Evolutionary conservation across 2,797 vertebrate genomes (phyloP).

Genomic region (Vultur gryphus): DNA sequence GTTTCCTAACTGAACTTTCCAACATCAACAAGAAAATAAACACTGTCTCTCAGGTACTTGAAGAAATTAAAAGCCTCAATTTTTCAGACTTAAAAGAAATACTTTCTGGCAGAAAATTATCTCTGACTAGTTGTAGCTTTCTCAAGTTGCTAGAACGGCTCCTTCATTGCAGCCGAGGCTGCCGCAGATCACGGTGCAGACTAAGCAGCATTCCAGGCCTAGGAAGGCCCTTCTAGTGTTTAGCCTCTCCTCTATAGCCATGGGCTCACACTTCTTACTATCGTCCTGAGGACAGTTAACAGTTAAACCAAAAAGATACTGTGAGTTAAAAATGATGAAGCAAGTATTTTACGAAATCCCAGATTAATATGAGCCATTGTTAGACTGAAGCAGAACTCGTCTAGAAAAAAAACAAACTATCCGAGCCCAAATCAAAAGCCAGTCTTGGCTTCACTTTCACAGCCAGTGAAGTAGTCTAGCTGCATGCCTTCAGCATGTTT

Average conservation of each 20-base stretch:
- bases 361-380: not conserved
- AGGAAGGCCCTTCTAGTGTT: not conserved
- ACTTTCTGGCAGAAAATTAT: not conserved
- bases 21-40: not conserved
- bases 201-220: not conserved
- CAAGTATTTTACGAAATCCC: not conserved
- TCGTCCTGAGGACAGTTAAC: not conserved
- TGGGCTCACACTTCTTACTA: not conserved
- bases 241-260: not conserved
- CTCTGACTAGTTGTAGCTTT: not conserved
- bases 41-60: not conserved
- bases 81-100: not conserved
- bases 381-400: not conserved
- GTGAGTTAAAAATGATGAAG: not conserved
- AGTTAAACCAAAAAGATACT: not conserved
- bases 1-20: not conserved
- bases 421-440: not conserved
- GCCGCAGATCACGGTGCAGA: fast-evolving
- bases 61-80: not conserved
- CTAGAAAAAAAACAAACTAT: not conserved
- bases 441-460: too few species aligned
- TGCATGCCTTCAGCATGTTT: not conserved
- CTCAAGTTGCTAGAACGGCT: not conserved
- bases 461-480: not conserved
- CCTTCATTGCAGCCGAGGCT: not conserved